Percentiles rank a stretch among this genome's conserved stretches.
phyloP scores from a whole-genome alignment of 2,888 invertebrate genomes.

The Platynereis dumerilii region DNA sequence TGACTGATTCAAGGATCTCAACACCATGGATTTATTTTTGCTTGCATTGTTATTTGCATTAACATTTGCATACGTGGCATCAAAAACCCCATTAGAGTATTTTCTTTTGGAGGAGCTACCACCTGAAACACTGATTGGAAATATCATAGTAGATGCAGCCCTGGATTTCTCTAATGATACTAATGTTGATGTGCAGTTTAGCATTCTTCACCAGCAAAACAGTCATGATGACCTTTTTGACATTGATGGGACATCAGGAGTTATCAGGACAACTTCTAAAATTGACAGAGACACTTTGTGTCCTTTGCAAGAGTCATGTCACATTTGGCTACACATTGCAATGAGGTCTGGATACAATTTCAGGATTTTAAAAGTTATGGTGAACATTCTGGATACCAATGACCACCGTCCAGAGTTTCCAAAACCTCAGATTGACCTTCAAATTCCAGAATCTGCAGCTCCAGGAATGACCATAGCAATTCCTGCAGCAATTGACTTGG shows the following conservation, averaged over 20 bases:
- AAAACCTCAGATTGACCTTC: conserved; percentile 21
- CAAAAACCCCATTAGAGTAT: conserved; percentile 36
- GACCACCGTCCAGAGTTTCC: conserved; percentile 39
- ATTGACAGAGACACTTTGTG: conserved; percentile 40
- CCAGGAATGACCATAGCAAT: conserved; percentile 27
- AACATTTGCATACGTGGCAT: no score
- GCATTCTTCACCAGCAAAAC: conserved; percentile 30
- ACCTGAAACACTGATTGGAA: conserved; percentile 44
- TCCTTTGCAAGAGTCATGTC: conserved; percentile 29
- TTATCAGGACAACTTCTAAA: conserved; percentile 28
- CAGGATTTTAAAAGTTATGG: conserved; percentile 33
- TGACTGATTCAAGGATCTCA: no score
- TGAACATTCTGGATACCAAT: conserved; percentile 38
- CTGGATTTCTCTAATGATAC: conserved; percentile 19
- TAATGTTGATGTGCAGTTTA: conserved; percentile 26
- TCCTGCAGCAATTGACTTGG: conserved; percentile 36
- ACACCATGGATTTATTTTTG: no score
- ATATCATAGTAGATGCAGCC: conserved; percentile 59
- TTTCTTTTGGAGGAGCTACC: conserved; percentile 48
- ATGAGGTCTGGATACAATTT: conserved; percentile 32
- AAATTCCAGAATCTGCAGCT: conserved; percentile 32
- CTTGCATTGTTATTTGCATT: no score
- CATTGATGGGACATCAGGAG: conserved; percentile 31
- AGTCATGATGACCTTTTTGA: conserved; percentile 26
- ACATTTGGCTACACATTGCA: conserved; percentile 32